phyloP scores from a whole-genome alignment of 2,113 vertebrate genomes.

The Hippocampus abdominalis region DNA sequence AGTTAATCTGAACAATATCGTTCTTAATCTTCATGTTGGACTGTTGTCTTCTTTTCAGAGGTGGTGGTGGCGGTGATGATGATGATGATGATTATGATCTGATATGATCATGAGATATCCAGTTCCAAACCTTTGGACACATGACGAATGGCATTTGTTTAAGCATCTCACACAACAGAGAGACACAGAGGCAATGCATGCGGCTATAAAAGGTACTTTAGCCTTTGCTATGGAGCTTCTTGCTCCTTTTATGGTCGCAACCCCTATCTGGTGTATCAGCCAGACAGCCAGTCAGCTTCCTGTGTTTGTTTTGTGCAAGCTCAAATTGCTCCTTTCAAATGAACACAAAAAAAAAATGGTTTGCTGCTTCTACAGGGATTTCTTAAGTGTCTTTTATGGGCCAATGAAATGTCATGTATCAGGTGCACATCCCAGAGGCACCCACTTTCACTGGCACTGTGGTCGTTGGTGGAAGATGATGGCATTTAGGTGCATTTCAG shows the following conservation, averaged over 20 bases:
- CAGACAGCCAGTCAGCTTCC: conserved; percentile 40
- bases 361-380: not conserved
- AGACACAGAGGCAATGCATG: conserved; percentile 16
- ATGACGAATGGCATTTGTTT: conserved; percentile 50
- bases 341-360: conserved; percentile 6
- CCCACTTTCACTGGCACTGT: not conserved
- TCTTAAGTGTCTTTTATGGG: not conserved
- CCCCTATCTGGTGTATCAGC: conserved; percentile 21
- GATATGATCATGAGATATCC: conserved; percentile 61
- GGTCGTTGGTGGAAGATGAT: not conserved
- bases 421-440: not conserved
- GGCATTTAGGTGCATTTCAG: not conserved
- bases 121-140: conserved; percentile 21
- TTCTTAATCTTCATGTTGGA: conserved; percentile 4
- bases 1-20: conserved; percentile 36
- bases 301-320: conserved; percentile 52
- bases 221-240: conserved; percentile 29
- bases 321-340: conserved; percentile 37
- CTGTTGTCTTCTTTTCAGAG: conserved; percentile 5
- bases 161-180: conserved; percentile 43
- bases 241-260: conserved; percentile 53
- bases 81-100: conserved; percentile 16
- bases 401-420: not conserved
- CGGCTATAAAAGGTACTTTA: conserved; percentile 48
- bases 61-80: not conserved